Base-by-base conservation (phyloP, 2,888 invertebrate species). In the Neoscelio sp. region DNA sequence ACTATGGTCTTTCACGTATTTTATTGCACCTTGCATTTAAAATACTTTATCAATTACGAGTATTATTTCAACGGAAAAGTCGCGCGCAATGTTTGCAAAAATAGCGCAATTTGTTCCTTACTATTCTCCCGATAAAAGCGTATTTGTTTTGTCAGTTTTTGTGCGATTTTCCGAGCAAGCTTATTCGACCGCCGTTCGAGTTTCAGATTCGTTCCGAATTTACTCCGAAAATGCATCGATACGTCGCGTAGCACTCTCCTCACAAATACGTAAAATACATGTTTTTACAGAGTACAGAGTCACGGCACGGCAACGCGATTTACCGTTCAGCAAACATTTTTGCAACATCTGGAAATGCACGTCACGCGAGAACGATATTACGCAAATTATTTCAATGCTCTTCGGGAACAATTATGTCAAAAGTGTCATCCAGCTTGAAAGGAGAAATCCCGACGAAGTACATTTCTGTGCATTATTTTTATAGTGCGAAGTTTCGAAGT, bases 1-100 rank as follows among this genome's bases (percentile, higher is more conserved):
- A 80, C 80, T 80, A 80, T 80, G 70, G 80, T 80, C 80, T 80
- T 80, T 80, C 80, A 70, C 60, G 73, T 74, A 80, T 74, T 80
- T 80, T 74, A 77, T 77, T 77, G 80, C 77, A 60, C 26, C 10
- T 76, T 46, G 76, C 80, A 74, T 74, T 65, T 73, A 67, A 76
- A 65, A 74, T 80, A 77, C 68, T 67, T 75, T 65, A 58, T 70
- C 28, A 80, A 68, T 73, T 71, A 76, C 46, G 56, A 42, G 23
- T 60, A 73, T 64, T 60, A 67, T 70, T 58, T 65, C 12, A 76
- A 54, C 38, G 42, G 23, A 79, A 75, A 56, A 28, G 54, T 40
- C 52, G 42, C 75, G 75, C 71, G 33, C 50, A 76, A 67, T 23
- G 7, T 28, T 75, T 52, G 67, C 54, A 67, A 80, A 80, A 80